phyloP scores from a whole-genome alignment of 2,113 vertebrate species.

The Struthio camelus region DNA sequence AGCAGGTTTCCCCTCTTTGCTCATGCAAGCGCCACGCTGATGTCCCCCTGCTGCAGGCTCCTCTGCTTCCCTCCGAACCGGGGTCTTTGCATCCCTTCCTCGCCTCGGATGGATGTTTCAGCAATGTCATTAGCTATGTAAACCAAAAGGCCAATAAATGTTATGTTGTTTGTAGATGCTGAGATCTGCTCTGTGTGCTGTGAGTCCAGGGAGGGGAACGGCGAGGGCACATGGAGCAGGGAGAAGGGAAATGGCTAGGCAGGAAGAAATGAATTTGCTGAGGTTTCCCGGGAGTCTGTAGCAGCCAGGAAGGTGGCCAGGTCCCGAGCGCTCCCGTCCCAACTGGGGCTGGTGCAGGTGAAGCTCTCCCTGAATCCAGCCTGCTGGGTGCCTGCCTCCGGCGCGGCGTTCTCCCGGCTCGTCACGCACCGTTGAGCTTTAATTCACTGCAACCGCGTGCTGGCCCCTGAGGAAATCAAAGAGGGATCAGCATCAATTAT shows the following conservation, averaged over 20 bases:
- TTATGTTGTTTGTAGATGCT: neutral
- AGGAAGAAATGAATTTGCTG: neutral
- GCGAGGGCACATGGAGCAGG: neutral
- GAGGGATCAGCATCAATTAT: slow-evolving; percentile 49
- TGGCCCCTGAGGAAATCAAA: slow-evolving; percentile 55
- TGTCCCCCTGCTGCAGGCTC: neutral
- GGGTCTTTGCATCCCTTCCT: neutral
- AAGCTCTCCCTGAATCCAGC: fast-evolving
- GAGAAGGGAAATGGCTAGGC: no score
- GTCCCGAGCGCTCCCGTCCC: fast-evolving
- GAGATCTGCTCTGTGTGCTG: neutral
- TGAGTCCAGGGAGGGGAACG: fast-evolving
- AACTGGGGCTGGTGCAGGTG: neutral
- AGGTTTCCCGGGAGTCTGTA: fast-evolving
- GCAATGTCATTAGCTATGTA: fast-evolving
- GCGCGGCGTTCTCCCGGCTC: neutral
- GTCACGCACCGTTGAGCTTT: neutral
- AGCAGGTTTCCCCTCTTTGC: neutral
- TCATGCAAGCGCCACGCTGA: fast-evolving
- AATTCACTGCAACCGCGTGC: neutral
- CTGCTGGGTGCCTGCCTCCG: fast-evolving
- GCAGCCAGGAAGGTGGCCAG: neutral
- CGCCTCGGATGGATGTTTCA: fast-evolving
- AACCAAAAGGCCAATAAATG: neutral
- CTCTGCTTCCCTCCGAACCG: neutral